A percentile compares a stretch with the other conserved stretches of the same genome.
Conservation (phyloP, 1,140 invertebrate genomes). For the Manduca sexta region DNA sequence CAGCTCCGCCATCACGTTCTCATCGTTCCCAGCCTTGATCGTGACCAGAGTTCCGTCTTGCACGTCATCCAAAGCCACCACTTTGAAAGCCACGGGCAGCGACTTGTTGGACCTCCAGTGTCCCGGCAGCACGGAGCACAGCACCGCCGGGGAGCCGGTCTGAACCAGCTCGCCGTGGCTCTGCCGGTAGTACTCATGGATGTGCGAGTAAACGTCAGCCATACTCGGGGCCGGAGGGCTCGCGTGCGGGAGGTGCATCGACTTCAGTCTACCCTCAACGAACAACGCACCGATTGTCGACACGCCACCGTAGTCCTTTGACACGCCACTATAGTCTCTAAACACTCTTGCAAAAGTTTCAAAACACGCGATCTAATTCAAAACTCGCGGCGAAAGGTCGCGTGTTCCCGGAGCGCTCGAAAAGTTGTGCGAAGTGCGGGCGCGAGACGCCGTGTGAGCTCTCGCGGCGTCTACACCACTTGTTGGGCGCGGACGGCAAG, state of each 20-base stretch:
- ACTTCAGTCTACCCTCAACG: conserved; percentile 52
- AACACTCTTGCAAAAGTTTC: conserved; percentile 54
- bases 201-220: conserved; percentile 80
- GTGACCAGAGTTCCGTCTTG: conserved; percentile 95
- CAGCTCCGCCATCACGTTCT: conserved; percentile 95
- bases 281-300: conserved; percentile 38
- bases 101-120: conserved; percentile 99
- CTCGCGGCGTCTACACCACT: conserved; percentile 52
- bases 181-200: conserved; percentile 87
- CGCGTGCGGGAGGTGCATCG: conserved; percentile 71
- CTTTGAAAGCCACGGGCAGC: conserved; percentile 93
- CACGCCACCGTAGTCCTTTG: conserved; percentile 54
- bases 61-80: conserved; percentile 91
- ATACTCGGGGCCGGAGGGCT: conserved; percentile 72
- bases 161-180: conserved; percentile 92
- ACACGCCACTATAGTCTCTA: conserved; percentile 49
- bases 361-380: conserved; percentile 51
- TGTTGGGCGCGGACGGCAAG: conserved; percentile 64
- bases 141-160: conserved; percentile 92
- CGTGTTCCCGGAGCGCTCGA: conserved; percentile 36
- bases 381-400: conserved; percentile 35
- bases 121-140: conserved; percentile 91
- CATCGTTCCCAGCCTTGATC: conserved; percentile 95
- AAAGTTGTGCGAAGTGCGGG: conserved; percentile 61
- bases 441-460: conserved; percentile 58